Percentiles rank a stretch among this genome's conserved stretches.
These are phyloP conservation scores for Fulmarus glacialis DNA, from an alignment of 2,113 vertebrate species.

Conservation along the genomic window DNA sequence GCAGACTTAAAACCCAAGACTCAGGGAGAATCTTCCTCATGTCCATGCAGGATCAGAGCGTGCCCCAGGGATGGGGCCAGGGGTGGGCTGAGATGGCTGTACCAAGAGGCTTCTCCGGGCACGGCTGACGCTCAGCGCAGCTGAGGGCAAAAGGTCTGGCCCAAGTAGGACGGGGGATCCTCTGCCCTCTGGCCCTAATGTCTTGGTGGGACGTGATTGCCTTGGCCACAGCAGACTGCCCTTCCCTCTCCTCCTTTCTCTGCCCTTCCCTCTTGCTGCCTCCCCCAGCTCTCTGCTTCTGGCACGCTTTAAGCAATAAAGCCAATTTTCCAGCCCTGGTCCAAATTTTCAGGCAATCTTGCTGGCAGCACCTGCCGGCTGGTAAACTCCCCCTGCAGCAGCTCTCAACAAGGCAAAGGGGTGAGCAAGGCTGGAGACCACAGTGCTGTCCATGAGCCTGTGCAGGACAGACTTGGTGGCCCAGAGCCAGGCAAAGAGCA, in stretches of 20 bases:
- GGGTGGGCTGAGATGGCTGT: background rate
- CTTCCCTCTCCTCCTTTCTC: background rate
- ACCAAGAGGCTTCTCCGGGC: background rate
- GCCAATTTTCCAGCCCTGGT: background rate
- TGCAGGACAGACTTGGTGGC: background rate
- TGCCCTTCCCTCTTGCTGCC: background rate
- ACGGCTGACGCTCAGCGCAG: background rate
- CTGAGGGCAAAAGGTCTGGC: background rate
- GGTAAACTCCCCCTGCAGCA: background rate
- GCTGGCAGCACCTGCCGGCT: too few relatives aligned
- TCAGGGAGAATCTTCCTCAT: background rate
- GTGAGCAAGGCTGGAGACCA: background rate
- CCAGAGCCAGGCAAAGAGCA: accelerated
- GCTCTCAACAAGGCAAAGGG: background rate
- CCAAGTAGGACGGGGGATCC: background rate
- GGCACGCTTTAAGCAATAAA: background rate
- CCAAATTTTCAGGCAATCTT: background rate
- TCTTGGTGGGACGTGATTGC: accelerated
- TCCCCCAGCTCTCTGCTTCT: background rate
- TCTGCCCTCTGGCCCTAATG: background rate
- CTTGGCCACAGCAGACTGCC: accelerated
- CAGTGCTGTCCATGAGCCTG: accelerated
- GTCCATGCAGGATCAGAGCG: accelerated
- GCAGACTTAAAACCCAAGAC: background rate
- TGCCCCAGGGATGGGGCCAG: too few relatives aligned